phyloP scores from a whole-genome alignment of 2,888 invertebrate species.

The Euplexia lucipara region DNA sequence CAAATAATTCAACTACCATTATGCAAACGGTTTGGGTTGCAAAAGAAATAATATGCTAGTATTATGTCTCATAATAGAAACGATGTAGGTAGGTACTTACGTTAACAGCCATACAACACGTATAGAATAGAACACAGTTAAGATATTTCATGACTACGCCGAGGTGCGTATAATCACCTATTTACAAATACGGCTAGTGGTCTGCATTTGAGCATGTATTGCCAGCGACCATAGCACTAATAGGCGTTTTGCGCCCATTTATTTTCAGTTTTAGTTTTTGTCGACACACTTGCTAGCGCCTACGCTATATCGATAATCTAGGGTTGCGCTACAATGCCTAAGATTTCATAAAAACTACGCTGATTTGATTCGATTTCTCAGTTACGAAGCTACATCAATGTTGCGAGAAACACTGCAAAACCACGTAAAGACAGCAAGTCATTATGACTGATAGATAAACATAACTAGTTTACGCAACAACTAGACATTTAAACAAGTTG shows the following conservation, averaged over 20 bases:
- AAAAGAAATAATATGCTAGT: not conserved
- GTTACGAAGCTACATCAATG: not conserved
- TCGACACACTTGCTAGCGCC: conserved; percentile 81
- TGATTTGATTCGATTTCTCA: not conserved
- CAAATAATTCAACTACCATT: not conserved
- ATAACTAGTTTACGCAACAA: conserved; percentile 68
- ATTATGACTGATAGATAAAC: conserved; percentile 62
- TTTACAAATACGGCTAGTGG: conserved; percentile 81
- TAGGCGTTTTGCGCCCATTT: conserved; percentile 82
- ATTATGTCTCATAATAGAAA: not conserved
- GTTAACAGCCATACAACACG: conserved; percentile 10
- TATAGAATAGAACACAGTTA: conserved; percentile 16
- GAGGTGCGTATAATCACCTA: conserved; percentile 75
- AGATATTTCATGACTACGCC: conserved; percentile 57
- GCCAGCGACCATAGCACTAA: conserved; percentile 75
- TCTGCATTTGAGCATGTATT: conserved; percentile 75
- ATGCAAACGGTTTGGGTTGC: not conserved
- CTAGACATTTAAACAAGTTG: conserved; percentile 69
- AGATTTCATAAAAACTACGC: not conserved
- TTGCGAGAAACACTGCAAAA: conserved; percentile 10
- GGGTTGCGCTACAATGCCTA: conserved; percentile 70
- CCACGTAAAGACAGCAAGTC: conserved; percentile 44
- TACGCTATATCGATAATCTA: conserved; percentile 76
- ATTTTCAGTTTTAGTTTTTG: conserved; percentile 86
- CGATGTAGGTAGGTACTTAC: too few species aligned